phyloP scores from a whole-genome alignment of 2,113 vertebrate genomes.

The Monopterus albus region DNA sequence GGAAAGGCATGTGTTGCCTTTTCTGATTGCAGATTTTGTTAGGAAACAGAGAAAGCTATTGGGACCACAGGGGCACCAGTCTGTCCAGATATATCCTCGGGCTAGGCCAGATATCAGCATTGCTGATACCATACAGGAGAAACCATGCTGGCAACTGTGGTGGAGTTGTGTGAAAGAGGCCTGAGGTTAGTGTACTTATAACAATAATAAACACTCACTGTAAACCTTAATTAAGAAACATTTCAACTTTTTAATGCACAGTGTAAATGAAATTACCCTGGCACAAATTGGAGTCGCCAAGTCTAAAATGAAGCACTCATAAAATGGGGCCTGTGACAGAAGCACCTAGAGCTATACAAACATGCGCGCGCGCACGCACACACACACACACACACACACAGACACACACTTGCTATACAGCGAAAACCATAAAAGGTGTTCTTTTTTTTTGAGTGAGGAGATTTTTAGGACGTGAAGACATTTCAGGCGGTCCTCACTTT shows the following conservation, averaged over 20 bases:
- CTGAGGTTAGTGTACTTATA: neutral
- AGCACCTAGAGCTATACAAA: conserved; percentile 9
- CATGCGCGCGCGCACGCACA: too few species aligned
- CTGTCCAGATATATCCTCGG: conserved; percentile 1
- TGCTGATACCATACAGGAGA: conserved; percentile 4
- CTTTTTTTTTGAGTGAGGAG: too few species aligned
- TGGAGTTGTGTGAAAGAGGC: neutral
- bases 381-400: neutral
- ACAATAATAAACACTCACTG: neutral
- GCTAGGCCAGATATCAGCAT: conserved; percentile 32
- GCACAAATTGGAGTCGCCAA: conserved; percentile 7
- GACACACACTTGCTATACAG: conserved; percentile 25
- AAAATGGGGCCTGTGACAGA: neutral
- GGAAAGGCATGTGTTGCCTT: neutral
- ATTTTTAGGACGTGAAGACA: too few species aligned
- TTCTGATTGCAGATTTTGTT: conserved; percentile 28
- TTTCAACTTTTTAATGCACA: neutral
- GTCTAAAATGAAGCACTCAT: conserved; percentile 7
- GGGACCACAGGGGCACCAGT: conserved; percentile 1
- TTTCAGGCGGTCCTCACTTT: too few species aligned
- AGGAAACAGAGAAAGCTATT: conserved; percentile 5
- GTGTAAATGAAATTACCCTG: neutral
- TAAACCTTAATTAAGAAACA: conserved; percentile 20
- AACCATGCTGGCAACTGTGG: conserved; percentile 7
- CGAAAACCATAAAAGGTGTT: too few species aligned